A percentile compares a stretch with the other conserved stretches of the same genome.
Evolutionary conservation across 2,888 invertebrate species (phyloP).

Genomic region (Hemicrepidius hirtus): DNA sequence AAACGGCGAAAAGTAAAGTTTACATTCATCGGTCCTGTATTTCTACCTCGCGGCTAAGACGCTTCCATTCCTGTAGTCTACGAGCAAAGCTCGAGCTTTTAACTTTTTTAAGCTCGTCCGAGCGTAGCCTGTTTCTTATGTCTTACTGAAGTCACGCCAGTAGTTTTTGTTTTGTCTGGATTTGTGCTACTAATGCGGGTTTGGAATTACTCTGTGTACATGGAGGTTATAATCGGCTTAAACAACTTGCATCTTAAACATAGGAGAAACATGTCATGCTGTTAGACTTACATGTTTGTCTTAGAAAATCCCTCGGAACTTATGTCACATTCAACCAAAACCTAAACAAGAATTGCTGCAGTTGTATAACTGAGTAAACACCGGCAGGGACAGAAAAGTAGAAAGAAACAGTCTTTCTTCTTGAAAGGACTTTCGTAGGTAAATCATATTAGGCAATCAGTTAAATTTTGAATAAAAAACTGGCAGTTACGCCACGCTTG

Average conservation of each 20-base stretch:
- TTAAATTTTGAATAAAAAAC: too few relatives aligned
- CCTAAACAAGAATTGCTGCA: background rate
- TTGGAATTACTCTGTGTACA: constrained; percentile 37
- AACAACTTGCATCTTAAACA: constrained; percentile 24
- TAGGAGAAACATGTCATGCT: background rate
- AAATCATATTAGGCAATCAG: too few relatives aligned
- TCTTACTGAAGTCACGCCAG: constrained; percentile 54
- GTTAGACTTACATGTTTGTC: constrained; percentile 6
- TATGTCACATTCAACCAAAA: background rate
- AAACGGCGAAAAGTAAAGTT: constrained; percentile 28
- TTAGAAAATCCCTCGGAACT: background rate
- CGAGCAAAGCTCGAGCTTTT: constrained; percentile 53
- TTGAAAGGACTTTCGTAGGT: too few relatives aligned
- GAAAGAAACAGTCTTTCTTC: too few relatives aligned
- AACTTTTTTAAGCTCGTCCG: constrained; percentile 59
- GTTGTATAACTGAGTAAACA: too few relatives aligned
- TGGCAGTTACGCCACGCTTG: too few relatives aligned
- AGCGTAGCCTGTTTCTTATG: constrained; percentile 51
- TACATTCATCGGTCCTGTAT: constrained; percentile 26
- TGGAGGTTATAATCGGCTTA: constrained; percentile 33
- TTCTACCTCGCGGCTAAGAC: constrained; percentile 32
- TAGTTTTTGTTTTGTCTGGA: constrained; percentile 41
- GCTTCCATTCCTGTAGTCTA: constrained; percentile 36
- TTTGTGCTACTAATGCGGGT: constrained; percentile 38
- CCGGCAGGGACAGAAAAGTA: too few relatives aligned